A percentile compares a stretch with the other conserved stretches of the same genome.
Evolutionary conservation across 2,888 invertebrate species (phyloP).

Genomic region (Spialia ferax): DNA sequence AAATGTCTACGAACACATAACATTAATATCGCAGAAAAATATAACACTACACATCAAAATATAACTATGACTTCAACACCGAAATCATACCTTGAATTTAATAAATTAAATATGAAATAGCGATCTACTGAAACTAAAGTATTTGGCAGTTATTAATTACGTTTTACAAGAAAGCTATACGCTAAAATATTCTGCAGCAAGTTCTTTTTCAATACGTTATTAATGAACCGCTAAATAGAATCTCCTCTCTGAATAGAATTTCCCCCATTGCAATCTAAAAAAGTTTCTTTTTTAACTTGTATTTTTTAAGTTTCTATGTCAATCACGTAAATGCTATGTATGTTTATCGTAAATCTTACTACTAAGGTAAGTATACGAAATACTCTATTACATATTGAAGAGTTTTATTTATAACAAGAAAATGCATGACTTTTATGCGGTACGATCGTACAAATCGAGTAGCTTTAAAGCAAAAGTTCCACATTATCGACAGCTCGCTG

Average conservation of each 20-base stretch:
- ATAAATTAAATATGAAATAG: not conserved
- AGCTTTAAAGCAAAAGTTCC: not conserved
- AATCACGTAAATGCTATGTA: no score
- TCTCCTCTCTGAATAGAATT: slow-evolving; percentile 16
- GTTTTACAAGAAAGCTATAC: not conserved
- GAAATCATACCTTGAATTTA: not conserved
- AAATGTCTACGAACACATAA: not conserved
- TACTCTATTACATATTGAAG: no score
- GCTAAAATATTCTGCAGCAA: slow-evolving; percentile 17
- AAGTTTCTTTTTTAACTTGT: not conserved
- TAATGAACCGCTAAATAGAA: slow-evolving; percentile 23
- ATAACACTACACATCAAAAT: not conserved
- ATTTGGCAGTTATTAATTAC: slow-evolving; percentile 1
- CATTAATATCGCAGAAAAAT: not conserved
- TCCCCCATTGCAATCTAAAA: not conserved
- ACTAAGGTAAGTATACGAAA: no score
- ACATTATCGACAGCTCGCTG: not conserved
- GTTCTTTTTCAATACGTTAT: slow-evolving; percentile 26
- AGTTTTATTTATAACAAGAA: not conserved
- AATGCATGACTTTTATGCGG: not conserved
- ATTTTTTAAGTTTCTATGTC: no score
- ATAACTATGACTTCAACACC: not conserved
- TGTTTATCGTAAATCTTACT: no score
- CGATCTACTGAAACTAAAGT: not conserved
- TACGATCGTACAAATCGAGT: no score